A percentile compares a stretch with the other conserved stretches of the same genome.
These are phyloP conservation scores for Synergus gifuensis DNA, from an alignment of 2,888 invertebrate species.

Conservation along the genomic window DNA sequence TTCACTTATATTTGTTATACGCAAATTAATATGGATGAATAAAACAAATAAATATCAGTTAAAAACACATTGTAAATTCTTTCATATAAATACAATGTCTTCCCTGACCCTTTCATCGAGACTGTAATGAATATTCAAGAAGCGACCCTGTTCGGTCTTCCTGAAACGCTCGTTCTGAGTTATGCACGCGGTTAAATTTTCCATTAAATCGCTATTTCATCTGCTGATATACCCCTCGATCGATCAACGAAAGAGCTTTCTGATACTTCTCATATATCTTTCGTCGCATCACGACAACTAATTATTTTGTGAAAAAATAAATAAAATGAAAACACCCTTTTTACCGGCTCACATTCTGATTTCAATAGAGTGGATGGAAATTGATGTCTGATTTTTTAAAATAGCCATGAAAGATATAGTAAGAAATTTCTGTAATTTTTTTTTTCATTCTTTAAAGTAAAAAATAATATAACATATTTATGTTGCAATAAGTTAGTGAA, in stretches of 20 bases:
- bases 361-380: not conserved
- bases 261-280: not conserved
- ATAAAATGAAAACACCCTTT: not conserved
- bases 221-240: not conserved
- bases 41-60: too few species aligned
- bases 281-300: not conserved
- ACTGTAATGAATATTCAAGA: constrained; percentile 63
- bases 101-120: not conserved
- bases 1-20: too few species aligned
- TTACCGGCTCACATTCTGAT: not conserved
- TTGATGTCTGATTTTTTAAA: too few species aligned
- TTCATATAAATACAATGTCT: not conserved
- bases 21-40: too few species aligned
- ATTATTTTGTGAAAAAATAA: not conserved
- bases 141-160: constrained; percentile 61
- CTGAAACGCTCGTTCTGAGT: constrained; percentile 59
- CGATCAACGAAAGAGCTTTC: not conserved
- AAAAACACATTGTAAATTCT: too few species aligned
- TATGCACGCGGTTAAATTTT: constrained; percentile 61
- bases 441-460: not conserved
- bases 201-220: constrained; percentile 59
- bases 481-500: constrained; percentile 10
- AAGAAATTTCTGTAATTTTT: not conserved
- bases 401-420: too few species aligned
- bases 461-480: not conserved